phyloP scores from a whole-genome alignment of 2,797 vertebrate genomes.

The Lagorchestes hirsutus region DNA sequence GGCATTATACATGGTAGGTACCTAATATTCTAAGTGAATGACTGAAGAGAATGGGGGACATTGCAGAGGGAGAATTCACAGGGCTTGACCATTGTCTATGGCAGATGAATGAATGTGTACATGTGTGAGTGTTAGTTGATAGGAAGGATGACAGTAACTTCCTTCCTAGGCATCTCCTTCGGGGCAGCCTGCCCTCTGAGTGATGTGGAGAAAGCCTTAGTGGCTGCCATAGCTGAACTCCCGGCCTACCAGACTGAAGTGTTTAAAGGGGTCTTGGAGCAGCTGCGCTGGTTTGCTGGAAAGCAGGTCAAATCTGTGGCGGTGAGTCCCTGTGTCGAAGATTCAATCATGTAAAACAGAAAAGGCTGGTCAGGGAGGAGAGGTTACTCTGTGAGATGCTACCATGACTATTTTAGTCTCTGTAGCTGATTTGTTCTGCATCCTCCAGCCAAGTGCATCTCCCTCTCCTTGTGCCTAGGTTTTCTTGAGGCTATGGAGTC shows the following conservation, averaged over 20 bases:
- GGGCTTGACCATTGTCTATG: neutral
- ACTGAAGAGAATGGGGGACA: neutral
- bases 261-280: constrained; percentile 92
- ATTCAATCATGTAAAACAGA: neutral
- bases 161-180: constrained; percentile 89
- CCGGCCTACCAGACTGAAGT: constrained; percentile 89
- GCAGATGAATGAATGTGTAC: neutral
- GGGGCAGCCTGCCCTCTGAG: constrained; percentile 92
- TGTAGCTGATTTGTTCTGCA: neutral
- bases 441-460: neutral
- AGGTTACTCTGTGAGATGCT: neutral
- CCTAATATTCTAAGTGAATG: neutral
- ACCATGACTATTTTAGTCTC: neutral
- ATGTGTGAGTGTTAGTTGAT: neutral
- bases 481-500: neutral
- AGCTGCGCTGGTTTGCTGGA: constrained; percentile 96
- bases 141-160: neutral
- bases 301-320: constrained; percentile 96
- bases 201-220: constrained; percentile 88
- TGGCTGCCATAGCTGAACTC: constrained; percentile 82
- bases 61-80: neutral
- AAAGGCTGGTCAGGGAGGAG: accelerated
- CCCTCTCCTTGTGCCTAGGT: neutral
- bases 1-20: neutral
- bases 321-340: constrained; percentile 84